A percentile compares a stretch with the other conserved stretches of the same genome.
Evolutionary conservation across 2,113 vertebrate species (phyloP).

Genomic region (Riparia riparia): DNA sequence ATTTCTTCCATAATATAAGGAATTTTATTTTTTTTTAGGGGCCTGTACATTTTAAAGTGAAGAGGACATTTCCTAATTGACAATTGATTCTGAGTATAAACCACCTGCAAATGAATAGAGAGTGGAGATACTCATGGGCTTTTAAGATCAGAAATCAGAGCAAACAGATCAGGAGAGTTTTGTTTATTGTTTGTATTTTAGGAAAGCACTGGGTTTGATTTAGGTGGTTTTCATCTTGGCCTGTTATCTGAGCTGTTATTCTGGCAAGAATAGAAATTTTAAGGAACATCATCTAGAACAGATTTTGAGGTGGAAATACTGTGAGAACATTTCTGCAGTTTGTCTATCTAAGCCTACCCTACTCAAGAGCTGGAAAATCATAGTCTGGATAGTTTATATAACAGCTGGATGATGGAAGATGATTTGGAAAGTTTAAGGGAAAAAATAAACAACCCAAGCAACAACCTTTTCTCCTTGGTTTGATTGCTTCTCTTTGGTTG

Average conservation of each 20-base stretch:
- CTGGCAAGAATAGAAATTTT: not conserved
- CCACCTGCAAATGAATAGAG: not conserved
- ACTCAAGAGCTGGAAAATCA: not conserved
- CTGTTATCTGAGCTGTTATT: not conserved
- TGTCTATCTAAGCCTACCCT: not conserved
- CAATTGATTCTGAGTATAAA: not conserved
- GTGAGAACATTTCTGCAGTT: not conserved
- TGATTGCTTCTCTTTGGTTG: not conserved
- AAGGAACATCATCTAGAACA: not conserved
- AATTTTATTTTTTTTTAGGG: not conserved
- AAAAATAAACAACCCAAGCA: not conserved
- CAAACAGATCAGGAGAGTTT: conserved; percentile 6
- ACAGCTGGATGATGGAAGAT: not conserved
- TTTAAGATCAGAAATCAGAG: conserved; percentile 15
- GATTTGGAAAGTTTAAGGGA: not conserved
- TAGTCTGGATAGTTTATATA: not conserved
- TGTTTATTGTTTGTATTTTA: conserved; percentile 19
- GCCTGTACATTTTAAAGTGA: not conserved
- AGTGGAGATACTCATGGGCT: not conserved
- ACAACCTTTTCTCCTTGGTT: not conserved
- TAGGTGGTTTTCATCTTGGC: not conserved
- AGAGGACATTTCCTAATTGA: not conserved
- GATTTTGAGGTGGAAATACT: not conserved
- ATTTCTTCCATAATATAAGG: not conserved
- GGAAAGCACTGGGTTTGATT: not conserved